Percentiles rank a stretch among this genome's conserved stretches.
Conservation (phyloP, 1,140 invertebrate species). For the Penaeus chinensis region DNA sequence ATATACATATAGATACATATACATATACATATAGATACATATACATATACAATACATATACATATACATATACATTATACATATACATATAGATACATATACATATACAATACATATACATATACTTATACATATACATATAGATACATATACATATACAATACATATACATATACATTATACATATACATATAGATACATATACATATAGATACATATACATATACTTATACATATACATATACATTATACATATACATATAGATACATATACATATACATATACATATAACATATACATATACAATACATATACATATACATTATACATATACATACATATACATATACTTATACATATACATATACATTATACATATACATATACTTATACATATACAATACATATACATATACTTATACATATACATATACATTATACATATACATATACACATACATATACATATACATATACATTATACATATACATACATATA, state of each 20-base stretch:
- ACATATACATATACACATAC: not conserved
- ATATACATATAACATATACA: too few relatives aligned
- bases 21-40: not conserved
- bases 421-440: not conserved
- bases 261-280: too few relatives aligned
- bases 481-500: not conserved
- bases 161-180: not conserved
- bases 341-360: too few relatives aligned
- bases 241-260: too few relatives aligned
- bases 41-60: not conserved
- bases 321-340: too few relatives aligned
- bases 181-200: not conserved
- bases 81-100: too few relatives aligned
- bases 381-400: too few relatives aligned
- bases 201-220: too few relatives aligned
- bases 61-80: too few relatives aligned
- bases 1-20: not conserved
- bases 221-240: too few relatives aligned
- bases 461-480: not conserved
- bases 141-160: not conserved
- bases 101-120: slow-evolving; percentile 3
- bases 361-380: too few relatives aligned
- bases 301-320: too few relatives aligned
- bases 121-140: slow-evolving; percentile 7
- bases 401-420: not conserved